Conservation (phyloP, 2,888 invertebrate species). For the Drosophila kokeensis region DNA sequence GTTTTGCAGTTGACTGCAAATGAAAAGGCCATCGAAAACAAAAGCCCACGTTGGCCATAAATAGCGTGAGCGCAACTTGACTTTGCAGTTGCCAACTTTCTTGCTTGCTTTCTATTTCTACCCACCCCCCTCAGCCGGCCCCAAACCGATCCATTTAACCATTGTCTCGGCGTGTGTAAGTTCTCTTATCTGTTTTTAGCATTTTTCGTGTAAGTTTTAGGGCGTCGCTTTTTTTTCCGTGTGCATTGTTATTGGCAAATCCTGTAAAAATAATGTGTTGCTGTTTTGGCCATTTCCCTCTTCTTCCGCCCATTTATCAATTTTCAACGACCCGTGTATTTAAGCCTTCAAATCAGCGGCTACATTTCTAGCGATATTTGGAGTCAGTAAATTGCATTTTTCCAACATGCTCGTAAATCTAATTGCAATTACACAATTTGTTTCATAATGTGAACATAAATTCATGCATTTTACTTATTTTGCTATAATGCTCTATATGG, state of each 20-base stretch:
- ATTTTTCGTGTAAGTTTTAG: slow-evolving; percentile 66
- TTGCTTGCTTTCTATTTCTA: slow-evolving; percentile 45
- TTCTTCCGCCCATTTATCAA: not conserved
- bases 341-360: slow-evolving; percentile 10
- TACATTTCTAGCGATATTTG: slow-evolving; percentile 22
- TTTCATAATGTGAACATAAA: slow-evolving; percentile 65
- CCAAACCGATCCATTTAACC: slow-evolving; percentile 27
- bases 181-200: slow-evolving; percentile 72
- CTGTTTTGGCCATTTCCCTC: slow-evolving; percentile 30
- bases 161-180: slow-evolving; percentile 51
- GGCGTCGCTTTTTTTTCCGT: slow-evolving; percentile 34
- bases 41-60: slow-evolving; percentile 78
- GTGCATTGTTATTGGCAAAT: slow-evolving; percentile 30
- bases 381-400: slow-evolving; percentile 49
- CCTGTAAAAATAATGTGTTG: slow-evolving; percentile 35
- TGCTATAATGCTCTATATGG: slow-evolving; percentile 39
- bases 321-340: slow-evolving; percentile 10
- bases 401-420: slow-evolving; percentile 56
- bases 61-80: slow-evolving; percentile 76
- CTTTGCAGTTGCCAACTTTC: slow-evolving; percentile 75
- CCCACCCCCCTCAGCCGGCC: not conserved
- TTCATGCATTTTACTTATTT: slow-evolving; percentile 33
- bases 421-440: slow-evolving; percentile 79
- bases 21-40: slow-evolving; percentile 80
- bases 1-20: slow-evolving; percentile 73